These are phyloP conservation scores for Drosophila cyrtoloma DNA, from an alignment of 2,888 invertebrate species.

Conservation along the genomic window DNA sequence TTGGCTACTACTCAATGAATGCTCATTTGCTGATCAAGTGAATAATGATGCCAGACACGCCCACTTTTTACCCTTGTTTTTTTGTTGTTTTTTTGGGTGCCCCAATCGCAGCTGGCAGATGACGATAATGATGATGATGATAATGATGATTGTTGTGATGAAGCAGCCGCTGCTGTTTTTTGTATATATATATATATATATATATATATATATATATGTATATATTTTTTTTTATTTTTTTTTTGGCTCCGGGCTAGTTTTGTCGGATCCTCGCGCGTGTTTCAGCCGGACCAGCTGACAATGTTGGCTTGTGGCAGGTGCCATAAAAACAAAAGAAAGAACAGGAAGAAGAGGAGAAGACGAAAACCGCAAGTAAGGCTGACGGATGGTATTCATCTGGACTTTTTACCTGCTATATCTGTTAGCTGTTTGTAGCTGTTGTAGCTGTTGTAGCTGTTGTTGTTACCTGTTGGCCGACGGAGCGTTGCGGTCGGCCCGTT, in stretches of 20 bases:
- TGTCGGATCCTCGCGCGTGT: constrained; percentile 59
- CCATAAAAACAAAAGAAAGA: constrained; percentile 43
- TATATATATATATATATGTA: not conserved
- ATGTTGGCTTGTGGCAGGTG: constrained; percentile 70
- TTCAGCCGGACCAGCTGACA: constrained; percentile 67
- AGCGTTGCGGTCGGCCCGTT: constrained; percentile 65
- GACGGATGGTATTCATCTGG: constrained; percentile 44
- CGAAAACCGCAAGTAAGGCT: constrained; percentile 55
- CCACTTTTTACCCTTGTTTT: constrained; percentile 19
- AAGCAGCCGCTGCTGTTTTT: constrained; percentile 26
- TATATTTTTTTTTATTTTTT: not conserved
- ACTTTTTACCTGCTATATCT: constrained; percentile 15
- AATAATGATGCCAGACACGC: constrained; percentile 62
- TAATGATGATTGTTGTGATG: constrained; percentile 17
- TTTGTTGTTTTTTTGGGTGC: constrained; percentile 11
- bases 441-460: constrained; percentile 1
- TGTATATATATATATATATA: not conserved
- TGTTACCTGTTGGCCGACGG: constrained; percentile 56
- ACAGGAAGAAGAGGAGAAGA: not conserved
- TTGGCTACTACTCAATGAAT: constrained; percentile 15
- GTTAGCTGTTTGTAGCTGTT: not conserved
- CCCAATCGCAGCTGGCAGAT: constrained; percentile 55
- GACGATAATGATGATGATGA: constrained; percentile 14
- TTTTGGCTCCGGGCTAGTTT: constrained; percentile 47
- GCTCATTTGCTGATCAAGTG: constrained; percentile 42